phyloP scores from a whole-genome alignment of 2,888 invertebrate species.

The Abscondita cerata region DNA sequence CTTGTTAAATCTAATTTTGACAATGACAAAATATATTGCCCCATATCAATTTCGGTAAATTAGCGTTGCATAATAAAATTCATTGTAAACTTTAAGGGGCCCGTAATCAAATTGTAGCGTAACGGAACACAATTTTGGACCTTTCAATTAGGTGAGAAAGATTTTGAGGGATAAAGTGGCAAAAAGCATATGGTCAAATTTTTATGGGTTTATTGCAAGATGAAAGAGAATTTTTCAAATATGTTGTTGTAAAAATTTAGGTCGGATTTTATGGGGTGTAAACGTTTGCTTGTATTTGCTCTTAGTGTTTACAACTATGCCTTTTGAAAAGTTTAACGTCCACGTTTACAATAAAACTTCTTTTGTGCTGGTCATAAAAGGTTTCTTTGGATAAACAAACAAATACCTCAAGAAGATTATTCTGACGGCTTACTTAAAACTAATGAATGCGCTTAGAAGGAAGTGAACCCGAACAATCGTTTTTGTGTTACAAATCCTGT shows the following conservation, averaged over 20 bases:
- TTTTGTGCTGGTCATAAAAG: constrained; percentile 23
- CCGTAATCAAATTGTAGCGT: background rate
- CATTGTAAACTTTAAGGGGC: no score
- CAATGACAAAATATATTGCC: no score
- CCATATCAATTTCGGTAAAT: no score
- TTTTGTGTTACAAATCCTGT: no score
- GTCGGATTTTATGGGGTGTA: constrained; percentile 27
- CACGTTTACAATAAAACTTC: constrained; percentile 16
- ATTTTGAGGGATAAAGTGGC: constrained; percentile 1
- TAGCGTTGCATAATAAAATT: no score
- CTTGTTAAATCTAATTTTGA: no score
- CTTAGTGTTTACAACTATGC: constrained; percentile 27
- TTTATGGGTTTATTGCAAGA: constrained; percentile 21
- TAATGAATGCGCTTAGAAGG: no score
- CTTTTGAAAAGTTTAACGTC: constrained; percentile 25
- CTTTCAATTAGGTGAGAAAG: constrained; percentile 15
- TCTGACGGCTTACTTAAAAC: constrained; percentile 3
- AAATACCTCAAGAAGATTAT: background rate
- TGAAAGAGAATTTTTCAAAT: constrained; percentile 13
- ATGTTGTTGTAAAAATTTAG: constrained; percentile 23
- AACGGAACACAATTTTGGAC: constrained; percentile 7
- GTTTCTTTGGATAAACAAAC: constrained; percentile 22
- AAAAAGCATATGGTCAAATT: constrained; percentile 17
- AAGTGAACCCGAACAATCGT: no score
- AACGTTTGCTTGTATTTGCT: constrained; percentile 18